Base-by-base conservation (phyloP, 1,140 invertebrate genomes). In the Homalodisca vitripennis region DNA sequence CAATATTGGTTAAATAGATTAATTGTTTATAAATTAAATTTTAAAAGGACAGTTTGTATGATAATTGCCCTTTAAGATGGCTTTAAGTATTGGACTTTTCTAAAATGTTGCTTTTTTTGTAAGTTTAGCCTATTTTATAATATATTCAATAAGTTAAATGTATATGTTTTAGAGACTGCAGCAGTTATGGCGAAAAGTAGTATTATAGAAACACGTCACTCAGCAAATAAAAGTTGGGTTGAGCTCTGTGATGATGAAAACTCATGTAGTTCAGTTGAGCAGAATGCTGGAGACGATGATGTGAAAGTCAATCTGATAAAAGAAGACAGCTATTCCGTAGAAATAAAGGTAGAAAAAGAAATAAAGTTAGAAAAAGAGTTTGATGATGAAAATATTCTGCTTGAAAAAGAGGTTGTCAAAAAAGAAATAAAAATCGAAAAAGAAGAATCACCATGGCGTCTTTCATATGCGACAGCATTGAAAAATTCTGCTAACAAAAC, bases 221-320 rank as follows among this genome's bases (percentile, higher is more conserved):
- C 29, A 60, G 55, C 24, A 31, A 67, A 67, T 31, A 74, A 73
- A 68, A 74, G 73, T 67, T 74, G 73, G 73, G 70, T 71, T 24
- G 73, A 74, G 20, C 24, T 73, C 13, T 57, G 69, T 17, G 73
- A 73, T 22, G 73, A 74, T 22, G 71, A 74, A 62, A 57, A 72
- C 48, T 12, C 48, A 3, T 14, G 22, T 20, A 27, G 29, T 22
- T 71, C 66, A 22, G n/a, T 3, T 26, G n/a, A 14, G n/a, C 22
- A 68, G 30, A 55, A 66, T 60, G 24, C 13, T 13, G n/a, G 41
- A 48, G 32, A 66, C 47, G 31, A 30, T 24, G 30, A 51, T 17
- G 32, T 32, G 29, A 30, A 32, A 26, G 62, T 26, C 20, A 41
- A 53, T 2, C 14, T 14, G 20, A 3, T 20, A 55, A 17, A 41